A percentile compares a stretch with the other conserved stretches of the same genome.
These are phyloP conservation scores for Ypsolopha sequella DNA, from an alignment of 2,888 invertebrate species.

Conservation along the genomic window DNA sequence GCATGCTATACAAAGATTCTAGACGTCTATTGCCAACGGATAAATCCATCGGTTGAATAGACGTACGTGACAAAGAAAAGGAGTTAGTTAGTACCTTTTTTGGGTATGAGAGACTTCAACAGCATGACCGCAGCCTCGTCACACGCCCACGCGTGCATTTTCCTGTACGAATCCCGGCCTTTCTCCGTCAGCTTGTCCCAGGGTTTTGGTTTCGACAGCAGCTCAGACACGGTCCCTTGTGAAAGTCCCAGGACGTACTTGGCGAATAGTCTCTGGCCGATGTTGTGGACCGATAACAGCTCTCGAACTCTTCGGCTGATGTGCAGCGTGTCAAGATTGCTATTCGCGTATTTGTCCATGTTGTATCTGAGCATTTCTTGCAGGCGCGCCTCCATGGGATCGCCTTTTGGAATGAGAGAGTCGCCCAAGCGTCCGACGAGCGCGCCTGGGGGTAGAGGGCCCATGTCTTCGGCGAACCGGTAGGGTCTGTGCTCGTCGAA, in stretches of 20 bases:
- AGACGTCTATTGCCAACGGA: background rate
- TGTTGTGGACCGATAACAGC: conserved; percentile 95
- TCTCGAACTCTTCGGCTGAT: conserved; percentile 95
- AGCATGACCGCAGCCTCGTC: conserved; percentile 97
- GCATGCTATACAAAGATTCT: background rate
- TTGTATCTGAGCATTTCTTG: conserved; percentile 96
- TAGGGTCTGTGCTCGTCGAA: conserved; percentile 87
- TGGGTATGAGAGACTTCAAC: conserved; percentile 97
- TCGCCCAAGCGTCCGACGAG: conserved; percentile 90
- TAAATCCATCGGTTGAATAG: background rate
- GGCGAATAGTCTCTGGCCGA: conserved; percentile 98
- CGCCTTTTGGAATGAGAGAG: conserved; percentile 91
- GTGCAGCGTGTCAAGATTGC: conserved; percentile 94
- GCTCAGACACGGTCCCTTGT: conserved; percentile 98
- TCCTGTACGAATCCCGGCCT: conserved; percentile 98
- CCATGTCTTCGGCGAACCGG: conserved; percentile 87
- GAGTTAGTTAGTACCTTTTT: conserved; percentile 85
- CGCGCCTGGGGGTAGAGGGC: conserved; percentile 80
- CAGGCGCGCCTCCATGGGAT: conserved; percentile 92
- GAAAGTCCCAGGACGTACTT: conserved; percentile 97
- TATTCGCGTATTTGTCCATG: conserved; percentile 95
- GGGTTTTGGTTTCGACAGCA: conserved; percentile 98
- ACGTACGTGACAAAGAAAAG: conserved; percentile 9
- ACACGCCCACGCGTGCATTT: conserved; percentile 99
- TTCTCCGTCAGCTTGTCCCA: conserved; percentile 99